Base-by-base conservation (phyloP, 2,888 invertebrate species). In the Cyclophora albipunctata region DNA sequence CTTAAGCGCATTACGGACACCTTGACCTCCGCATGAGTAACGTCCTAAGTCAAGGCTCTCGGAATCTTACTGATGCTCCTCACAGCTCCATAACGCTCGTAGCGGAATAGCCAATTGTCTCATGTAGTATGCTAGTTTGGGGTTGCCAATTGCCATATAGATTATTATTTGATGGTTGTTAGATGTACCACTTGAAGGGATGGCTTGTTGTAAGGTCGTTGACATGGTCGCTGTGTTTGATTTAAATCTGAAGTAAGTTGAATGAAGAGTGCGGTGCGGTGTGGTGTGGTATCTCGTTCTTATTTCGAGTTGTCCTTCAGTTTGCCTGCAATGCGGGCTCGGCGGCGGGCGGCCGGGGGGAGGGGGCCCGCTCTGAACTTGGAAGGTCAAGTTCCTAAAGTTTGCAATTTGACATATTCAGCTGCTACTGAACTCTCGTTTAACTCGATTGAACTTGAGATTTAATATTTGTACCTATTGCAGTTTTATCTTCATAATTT, bases 241-340 rank as follows among this genome's bases (percentile, higher is more conserved):
- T 60, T 60, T 55, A 51, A 55, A 59, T 54, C 51, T 50, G 20
- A 20, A 20, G 20, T 20, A 56, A 59, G 54, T 64, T 65, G 55
- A 62, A 65, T 60, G 60, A 66, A 58, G 56, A 46, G 43, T 47
- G 46, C 42, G 53, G 52, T 54, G 48, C 42, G 55, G 51, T 58
- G 49, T 49, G 56, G 51, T 58, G 50, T 49, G 46, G 67, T 66
- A 65, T 71, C 69, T 71, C 60, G 62, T 67, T 73, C 62, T 67
- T 75, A 73, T 76, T 76, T 71, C 62, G 60, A 61, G 63, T 66
- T 64, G 78, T 76, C 76, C 77, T 77, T 81, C 75, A 77, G 73
- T 73, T 77, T 73, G 73, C 75, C 87, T 85, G 87, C 87, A 87
- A 76, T 86, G 86, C 87, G 85, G 84, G 70, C 58, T 68, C 75